Evolutionary conservation across 2,113 vertebrate species (phyloP), one percentile per base, ranked within the genome.

Genomic region (Thryonomys swinderianus): DNA sequence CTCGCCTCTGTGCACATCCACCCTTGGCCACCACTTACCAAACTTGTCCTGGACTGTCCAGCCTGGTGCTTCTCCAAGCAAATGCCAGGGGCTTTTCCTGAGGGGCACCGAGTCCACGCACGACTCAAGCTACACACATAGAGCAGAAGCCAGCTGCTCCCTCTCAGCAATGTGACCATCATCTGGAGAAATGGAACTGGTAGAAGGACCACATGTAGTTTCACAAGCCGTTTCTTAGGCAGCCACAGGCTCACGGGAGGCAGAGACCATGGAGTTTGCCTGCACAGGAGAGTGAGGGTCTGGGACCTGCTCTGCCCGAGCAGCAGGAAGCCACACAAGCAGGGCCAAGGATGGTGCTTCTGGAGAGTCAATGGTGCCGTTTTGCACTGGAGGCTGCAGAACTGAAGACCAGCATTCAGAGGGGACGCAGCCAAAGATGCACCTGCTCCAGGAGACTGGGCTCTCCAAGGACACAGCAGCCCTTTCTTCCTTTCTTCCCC

Each of bases 1-100:
- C 0, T 0, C 1, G 0, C 21, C 21, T 61, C 7, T 10, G 3
- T 0, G 9, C 11, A 7, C 40, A 14, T 2, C 53, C 12, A 81
- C 3, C 21, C 14, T 17, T 5, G 11, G 14, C n/a, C 53, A 25
- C 55, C 21, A 1, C 51, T 85, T 73, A 2, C n/a, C 23, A 55
- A 13, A 42, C 23, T 7, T 1, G 0, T 34, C 42, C 17, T 51
- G 48, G 48, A 10, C 48, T 51, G 48, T 51, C 48, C 48, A 51
- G 48, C 48, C 48, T 51, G 48, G 48, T 5, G 14, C 17, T 17
- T 53, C 37, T 30, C 55, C 30, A 14, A n/a, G 27, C 48, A 90
- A 13, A 1, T 12, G 11, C 25, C 8, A 5, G 8, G 13, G 48
- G 34, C 71, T 40, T 62, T 1, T 2, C 12, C 17, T 0, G 21